A percentile compares a stretch with the other conserved stretches of the same genome.
Evolutionary conservation across 2,888 invertebrate species (phyloP).

Genomic region (Caenorhabditis afra): DNA sequence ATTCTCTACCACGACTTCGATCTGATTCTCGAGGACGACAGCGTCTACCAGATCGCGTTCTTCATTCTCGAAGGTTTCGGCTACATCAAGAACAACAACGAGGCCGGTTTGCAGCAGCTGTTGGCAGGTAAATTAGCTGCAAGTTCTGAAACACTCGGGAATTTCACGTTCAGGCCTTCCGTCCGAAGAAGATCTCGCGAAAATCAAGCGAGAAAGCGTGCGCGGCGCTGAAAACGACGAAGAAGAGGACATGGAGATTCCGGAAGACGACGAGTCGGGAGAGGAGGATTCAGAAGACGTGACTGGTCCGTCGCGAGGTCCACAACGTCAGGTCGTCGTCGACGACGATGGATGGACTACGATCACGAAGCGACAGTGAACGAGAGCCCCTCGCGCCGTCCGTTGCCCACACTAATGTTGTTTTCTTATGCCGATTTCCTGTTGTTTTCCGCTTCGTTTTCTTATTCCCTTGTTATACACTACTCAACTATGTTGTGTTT

Average conservation of each 20-base stretch:
- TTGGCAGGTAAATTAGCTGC: conserved; percentile 42
- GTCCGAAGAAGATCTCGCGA: conserved; percentile 52
- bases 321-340: conserved; percentile 63
- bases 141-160: neutral
- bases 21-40: conserved; percentile 73
- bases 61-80: conserved; percentile 68
- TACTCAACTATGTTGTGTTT: neutral
- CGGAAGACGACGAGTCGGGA: conserved; percentile 34
- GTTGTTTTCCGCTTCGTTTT: neutral
- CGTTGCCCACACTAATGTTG: neutral
- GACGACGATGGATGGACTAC: conserved; percentile 78
- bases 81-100: conserved; percentile 65
- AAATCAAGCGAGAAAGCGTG: conserved; percentile 54
- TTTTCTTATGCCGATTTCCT: neutral
- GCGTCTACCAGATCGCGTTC: conserved; percentile 65
- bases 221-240: conserved; percentile 57
- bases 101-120: conserved; percentile 56
- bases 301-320: conserved; percentile 20
- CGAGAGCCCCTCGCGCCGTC: neutral
- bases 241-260: conserved; percentile 60
- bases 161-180: conserved; percentile 47
- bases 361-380: conserved; percentile 56
- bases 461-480: neutral
- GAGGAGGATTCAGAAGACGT: conserved; percentile 38
- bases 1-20: conserved; percentile 72